Conservation (phyloP, 2,888 invertebrate genomes). For the Andrena hattorfiana region DNA sequence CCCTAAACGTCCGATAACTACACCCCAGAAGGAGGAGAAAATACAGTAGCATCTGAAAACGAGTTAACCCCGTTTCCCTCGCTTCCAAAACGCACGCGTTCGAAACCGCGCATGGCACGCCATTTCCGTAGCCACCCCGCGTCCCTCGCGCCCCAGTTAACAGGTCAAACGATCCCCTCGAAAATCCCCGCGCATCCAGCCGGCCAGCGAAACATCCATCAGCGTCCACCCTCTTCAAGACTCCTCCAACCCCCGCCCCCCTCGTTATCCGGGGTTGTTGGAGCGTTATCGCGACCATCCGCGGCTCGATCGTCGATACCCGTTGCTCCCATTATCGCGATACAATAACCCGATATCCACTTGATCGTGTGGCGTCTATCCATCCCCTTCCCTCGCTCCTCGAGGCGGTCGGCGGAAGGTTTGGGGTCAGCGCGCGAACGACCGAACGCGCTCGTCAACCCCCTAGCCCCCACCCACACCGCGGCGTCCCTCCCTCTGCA, state of each 20-base stretch:
- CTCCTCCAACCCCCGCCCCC: neutral
- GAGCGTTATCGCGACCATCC: constrained; percentile 22
- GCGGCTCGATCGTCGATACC: constrained; percentile 25
- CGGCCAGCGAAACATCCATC: neutral
- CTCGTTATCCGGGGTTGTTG: neutral
- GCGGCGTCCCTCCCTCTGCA: neutral
- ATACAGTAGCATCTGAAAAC: no score
- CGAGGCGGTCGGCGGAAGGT: no score
- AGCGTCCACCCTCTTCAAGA: neutral
- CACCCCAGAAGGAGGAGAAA: no score
- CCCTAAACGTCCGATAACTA: no score
- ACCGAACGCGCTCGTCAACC: constrained; percentile 2
- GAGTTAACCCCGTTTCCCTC: no score
- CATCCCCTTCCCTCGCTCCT: neutral
- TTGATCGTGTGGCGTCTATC: constrained; percentile 28
- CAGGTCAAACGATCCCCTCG: no score
- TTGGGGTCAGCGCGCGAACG: constrained; percentile 6
- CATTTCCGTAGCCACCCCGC: no score
- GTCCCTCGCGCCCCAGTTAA: no score
- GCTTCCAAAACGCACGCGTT: no score
- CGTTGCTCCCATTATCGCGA: constrained; percentile 30
- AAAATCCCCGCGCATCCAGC: neutral
- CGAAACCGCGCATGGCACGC: no score
- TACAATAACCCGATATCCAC: constrained; percentile 41
- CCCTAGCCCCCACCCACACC: neutral